Conservation (phyloP, 2,113 vertebrate species). For the Nothoprocta pentlandii region DNA sequence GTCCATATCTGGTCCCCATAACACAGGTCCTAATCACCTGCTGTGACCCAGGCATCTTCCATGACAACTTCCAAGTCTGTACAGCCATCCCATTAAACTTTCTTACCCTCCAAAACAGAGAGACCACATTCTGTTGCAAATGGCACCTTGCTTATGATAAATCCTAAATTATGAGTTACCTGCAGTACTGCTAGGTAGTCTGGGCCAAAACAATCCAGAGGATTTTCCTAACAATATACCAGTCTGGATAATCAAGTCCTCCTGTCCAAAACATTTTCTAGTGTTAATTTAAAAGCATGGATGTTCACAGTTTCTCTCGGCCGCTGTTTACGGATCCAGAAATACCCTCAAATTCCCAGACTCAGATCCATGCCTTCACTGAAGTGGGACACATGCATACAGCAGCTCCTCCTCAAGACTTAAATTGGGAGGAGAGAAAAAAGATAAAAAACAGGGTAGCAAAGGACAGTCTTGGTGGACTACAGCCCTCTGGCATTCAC, state of each 20-base stretch:
- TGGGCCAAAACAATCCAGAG: background rate
- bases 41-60: background rate
- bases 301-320: background rate
- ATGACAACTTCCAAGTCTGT: background rate
- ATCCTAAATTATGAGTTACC: background rate
- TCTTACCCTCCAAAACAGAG: background rate
- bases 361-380: background rate
- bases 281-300: background rate
- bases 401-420: background rate
- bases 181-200: background rate
- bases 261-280: background rate
- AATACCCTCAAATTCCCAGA: background rate
- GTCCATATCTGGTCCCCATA: background rate
- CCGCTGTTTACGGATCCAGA: background rate
- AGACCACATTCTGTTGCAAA: background rate
- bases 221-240: background rate
- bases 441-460: background rate
- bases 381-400: background rate
- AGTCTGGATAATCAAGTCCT: accelerated
- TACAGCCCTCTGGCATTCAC: background rate
- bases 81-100: background rate
- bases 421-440: background rate
- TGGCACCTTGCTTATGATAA: background rate
- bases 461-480: background rate
- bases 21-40: background rate